These are phyloP conservation scores for Rostratula benghalensis DNA, from an alignment of 2,113 vertebrate genomes.

Conservation along the genomic window DNA sequence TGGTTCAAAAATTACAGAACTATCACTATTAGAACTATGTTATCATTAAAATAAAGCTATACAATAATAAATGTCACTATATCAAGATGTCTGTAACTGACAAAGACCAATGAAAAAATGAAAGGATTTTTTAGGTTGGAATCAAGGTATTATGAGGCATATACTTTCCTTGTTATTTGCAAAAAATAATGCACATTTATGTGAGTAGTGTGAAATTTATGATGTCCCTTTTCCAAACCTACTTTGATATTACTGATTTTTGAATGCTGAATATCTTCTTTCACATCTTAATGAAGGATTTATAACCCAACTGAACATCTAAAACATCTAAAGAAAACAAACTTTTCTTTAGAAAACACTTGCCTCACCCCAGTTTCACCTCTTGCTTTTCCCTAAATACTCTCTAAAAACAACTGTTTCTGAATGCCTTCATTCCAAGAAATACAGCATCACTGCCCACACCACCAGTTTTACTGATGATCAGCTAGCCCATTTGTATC, in stretches of 20 bases:
- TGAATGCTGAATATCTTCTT: neutral
- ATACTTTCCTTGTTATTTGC: neutral
- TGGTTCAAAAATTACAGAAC: neutral
- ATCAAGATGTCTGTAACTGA: neutral
- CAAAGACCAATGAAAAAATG: neutral
- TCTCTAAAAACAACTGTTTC: neutral
- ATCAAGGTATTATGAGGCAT: neutral
- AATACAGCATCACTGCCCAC: neutral
- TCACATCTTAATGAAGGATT: neutral
- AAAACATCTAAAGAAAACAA: neutral
- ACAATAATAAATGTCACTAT: neutral
- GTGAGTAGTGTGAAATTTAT: neutral
- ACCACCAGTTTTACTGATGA: neutral
- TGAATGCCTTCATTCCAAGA: neutral
- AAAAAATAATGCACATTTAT: neutral
- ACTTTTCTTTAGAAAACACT: neutral
- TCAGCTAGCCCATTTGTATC: neutral
- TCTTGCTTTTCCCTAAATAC: accelerated
- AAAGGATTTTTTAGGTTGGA: neutral
- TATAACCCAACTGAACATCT: neutral
- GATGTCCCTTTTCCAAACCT: neutral
- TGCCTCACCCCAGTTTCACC: neutral
- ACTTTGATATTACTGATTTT: neutral
- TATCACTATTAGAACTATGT: neutral
- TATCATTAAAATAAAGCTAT: neutral